Base-by-base conservation (phyloP, 2,888 invertebrate genomes). In the Acanthacorydalis orientalis region DNA sequence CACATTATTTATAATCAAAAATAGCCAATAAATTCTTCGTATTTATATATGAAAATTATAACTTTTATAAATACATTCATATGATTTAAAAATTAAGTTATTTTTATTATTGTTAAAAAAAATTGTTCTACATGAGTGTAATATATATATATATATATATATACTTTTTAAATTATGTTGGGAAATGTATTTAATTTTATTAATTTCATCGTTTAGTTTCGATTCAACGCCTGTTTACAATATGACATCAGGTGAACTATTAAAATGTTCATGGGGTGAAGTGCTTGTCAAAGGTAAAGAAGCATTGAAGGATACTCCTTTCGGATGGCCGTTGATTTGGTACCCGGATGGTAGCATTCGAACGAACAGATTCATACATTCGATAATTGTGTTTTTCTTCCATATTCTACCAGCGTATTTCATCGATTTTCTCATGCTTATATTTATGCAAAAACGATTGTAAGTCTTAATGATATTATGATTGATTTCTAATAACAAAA, bases 211-310 rank as follows among this genome's bases (percentile, higher is more conserved):
- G n/a, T n/a, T n/a, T n/a, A 73, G 73, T 41, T 67, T 73, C 0
- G 59, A 62, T 49, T 65, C 72, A 42, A 62, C 73, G 0, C 64
- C 71, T 12, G 74, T 86, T n/a, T 80, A 80, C 64, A 91, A 93
- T 61, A 71, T 87, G 49, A 76, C 82, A 15, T 83, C 88, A 0
- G 74, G 73, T 7, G 69, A 81, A 33, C 83, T 51, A 11, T 12
- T 87, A 51, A 78, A 84, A 0, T 64, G 91, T 44, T 80, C 82
- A 0, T 95, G 93, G 93, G 83, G 82, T 1, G 73, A 80, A 46
- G 78, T 87, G 41, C 68, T 90, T 48, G 74, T 78, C 46, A 70
- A 73, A 50, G 80, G 83, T 58, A 70, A 68, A 52, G 49, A 64
- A 34, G 65, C 70, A 52, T 68, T 77, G 0, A 68, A 75, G 46